A percentile compares a stretch with the other conserved stretches of the same genome.
These are phyloP conservation scores for Cotesia typhae DNA, from an alignment of 1,140 invertebrate species.

Conservation along the genomic window DNA sequence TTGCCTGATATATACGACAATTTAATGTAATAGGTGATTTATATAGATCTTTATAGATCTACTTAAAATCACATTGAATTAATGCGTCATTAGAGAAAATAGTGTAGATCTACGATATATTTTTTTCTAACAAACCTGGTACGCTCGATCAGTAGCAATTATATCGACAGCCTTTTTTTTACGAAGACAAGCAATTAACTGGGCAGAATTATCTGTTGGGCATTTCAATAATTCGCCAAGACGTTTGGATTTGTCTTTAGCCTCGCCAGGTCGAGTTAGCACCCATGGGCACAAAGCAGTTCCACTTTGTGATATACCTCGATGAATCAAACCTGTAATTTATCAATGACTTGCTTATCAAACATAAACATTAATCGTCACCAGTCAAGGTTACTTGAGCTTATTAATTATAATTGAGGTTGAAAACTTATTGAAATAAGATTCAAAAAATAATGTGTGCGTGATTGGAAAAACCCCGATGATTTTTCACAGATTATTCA, in stretches of 20 bases:
- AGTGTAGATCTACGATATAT: background rate
- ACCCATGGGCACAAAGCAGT: constrained; percentile 82
- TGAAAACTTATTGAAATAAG: too few species aligned
- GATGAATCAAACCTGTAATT: constrained; percentile 73
- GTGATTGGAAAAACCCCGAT: too few species aligned
- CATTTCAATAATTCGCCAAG: constrained; percentile 72
- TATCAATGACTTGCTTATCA: background rate
- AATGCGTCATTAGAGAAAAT: background rate
- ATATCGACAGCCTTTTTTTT: constrained; percentile 69
- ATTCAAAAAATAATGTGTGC: too few species aligned
- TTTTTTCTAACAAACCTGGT: constrained; percentile 64
- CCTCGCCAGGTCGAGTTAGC: constrained; percentile 70
- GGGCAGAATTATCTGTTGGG: constrained; percentile 61
- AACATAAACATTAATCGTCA: background rate
- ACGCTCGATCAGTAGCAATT: constrained; percentile 69
- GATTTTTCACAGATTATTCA: too few species aligned
- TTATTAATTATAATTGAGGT: too few species aligned
- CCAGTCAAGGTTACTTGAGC: background rate
- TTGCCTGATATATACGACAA: too few species aligned
- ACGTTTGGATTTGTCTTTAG: constrained; percentile 70
- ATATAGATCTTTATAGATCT: too few species aligned
- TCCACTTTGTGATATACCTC: constrained; percentile 81
- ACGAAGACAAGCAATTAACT: constrained; percentile 70
- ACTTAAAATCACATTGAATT: too few species aligned
- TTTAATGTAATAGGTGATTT: too few species aligned